A percentile compares a stretch with the other conserved stretches of the same genome.
Conservation (phyloP, 2,888 invertebrate species). For the Lasioglossum zephyrum region DNA sequence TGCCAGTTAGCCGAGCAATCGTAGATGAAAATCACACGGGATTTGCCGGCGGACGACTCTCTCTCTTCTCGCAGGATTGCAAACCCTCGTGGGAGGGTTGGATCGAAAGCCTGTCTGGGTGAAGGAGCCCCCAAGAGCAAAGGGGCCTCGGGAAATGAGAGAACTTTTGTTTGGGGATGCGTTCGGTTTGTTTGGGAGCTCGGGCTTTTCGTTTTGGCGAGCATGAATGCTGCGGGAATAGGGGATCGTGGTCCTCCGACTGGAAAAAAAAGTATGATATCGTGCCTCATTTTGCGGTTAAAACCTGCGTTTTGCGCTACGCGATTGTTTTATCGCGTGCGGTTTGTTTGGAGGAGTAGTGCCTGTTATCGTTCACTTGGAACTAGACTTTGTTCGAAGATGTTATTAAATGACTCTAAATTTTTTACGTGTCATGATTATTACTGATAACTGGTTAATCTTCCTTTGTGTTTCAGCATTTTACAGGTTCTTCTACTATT, state of each 20-base stretch:
- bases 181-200: slow-evolving; percentile 8
- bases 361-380: not conserved
- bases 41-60: slow-evolving; percentile 12
- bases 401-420: not conserved
- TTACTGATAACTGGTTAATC: not conserved
- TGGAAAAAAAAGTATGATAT: not conserved
- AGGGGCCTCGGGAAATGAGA: slow-evolving; percentile 24
- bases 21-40: slow-evolving; percentile 42
- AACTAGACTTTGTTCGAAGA: not conserved
- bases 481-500: slow-evolving; percentile 76
- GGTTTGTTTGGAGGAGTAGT: not conserved
- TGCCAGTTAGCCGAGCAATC: slow-evolving; percentile 28
- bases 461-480: slow-evolving; percentile 72
- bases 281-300: not conserved
- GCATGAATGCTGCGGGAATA: not conserved
- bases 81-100: not conserved
- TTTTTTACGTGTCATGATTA: not conserved
- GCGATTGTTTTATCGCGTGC: not conserved
- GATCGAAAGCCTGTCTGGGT: not conserved
- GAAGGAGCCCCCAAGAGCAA: not conserved
- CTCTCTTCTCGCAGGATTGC: not conserved
- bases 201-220: slow-evolving; percentile 1
- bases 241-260: not conserved
- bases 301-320: not conserved
- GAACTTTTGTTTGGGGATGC: slow-evolving; percentile 26